phyloP scores from a whole-genome alignment of 2,797 vertebrate genomes.

The Oceanodroma leucorhoa region DNA sequence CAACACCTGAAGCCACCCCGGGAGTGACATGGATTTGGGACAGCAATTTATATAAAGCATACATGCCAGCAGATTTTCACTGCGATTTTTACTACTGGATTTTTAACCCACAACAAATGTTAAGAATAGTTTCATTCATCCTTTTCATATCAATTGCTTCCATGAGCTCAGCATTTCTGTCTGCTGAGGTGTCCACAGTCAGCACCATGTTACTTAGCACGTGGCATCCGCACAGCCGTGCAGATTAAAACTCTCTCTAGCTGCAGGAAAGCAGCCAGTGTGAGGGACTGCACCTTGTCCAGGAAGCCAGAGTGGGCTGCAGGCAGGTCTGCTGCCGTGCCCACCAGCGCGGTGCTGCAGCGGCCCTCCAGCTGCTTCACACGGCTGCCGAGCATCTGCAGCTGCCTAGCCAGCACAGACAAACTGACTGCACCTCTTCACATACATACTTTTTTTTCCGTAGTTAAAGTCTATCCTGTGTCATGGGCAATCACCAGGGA shows the following conservation, averaged over 20 bases:
- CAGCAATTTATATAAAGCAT: background rate
- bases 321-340: background rate
- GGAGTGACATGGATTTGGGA: background rate
- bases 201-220: background rate
- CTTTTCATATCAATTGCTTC: background rate
- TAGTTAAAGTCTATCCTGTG: background rate
- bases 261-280: background rate
- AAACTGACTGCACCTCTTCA: background rate
- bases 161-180: background rate
- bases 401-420: background rate
- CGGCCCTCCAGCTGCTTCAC: background rate
- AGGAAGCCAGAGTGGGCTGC: background rate
- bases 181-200: background rate
- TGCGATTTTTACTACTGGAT: background rate
- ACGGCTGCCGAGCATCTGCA: background rate
- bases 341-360: rapidly evolving
- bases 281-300: background rate
- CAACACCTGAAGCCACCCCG: background rate
- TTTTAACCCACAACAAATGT: background rate
- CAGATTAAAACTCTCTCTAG: background rate
- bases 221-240: background rate
- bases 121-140: background rate
- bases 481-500: rapidly evolving
- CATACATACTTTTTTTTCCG: too few species aligned
- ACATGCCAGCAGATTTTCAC: background rate